Percentiles rank a stretch among this genome's conserved stretches.
Evolutionary conservation across 2,797 vertebrate genomes (phyloP).

Genomic region (Mergus octosetaceus): DNA sequence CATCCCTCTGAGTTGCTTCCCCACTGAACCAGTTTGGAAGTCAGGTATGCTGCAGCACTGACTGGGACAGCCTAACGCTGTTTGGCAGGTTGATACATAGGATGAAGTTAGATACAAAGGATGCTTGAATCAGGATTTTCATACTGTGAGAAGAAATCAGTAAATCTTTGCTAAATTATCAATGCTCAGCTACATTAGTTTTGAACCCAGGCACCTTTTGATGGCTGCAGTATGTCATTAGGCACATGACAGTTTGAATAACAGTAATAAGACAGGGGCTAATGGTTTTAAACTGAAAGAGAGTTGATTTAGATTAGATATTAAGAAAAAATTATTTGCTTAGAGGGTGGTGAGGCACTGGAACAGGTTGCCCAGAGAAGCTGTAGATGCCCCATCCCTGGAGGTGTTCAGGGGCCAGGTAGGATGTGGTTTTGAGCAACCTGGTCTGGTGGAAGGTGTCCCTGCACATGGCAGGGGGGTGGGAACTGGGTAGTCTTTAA

Average conservation of each 20-base stretch:
- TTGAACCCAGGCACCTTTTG: not conserved
- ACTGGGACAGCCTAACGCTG: not conserved
- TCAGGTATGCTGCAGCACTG: not conserved
- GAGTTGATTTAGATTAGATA: not conserved
- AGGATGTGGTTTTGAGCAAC: too few relatives aligned
- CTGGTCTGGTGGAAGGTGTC: too few relatives aligned
- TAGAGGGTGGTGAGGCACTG: not conserved
- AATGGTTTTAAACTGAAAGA: not conserved
- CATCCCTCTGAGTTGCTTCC: not conserved
- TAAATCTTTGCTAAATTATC: not conserved
- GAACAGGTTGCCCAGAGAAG: not conserved
- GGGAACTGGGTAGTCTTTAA: too few relatives aligned
- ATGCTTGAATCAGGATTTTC: not conserved
- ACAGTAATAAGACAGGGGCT: not conserved
- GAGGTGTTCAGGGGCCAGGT: too few relatives aligned
- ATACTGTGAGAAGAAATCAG: not conserved
- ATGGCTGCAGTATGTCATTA: not conserved
- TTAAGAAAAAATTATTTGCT: not conserved
- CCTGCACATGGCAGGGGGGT: too few relatives aligned
- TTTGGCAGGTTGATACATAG: not conserved
- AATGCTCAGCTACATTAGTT: not conserved
- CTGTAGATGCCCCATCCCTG: not conserved
- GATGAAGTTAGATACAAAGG: not conserved
- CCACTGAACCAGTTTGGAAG: not conserved
- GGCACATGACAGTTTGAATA: not conserved